phyloP scores from a whole-genome alignment of 2,888 invertebrate species.

The Scaptomyza tumidula region DNA sequence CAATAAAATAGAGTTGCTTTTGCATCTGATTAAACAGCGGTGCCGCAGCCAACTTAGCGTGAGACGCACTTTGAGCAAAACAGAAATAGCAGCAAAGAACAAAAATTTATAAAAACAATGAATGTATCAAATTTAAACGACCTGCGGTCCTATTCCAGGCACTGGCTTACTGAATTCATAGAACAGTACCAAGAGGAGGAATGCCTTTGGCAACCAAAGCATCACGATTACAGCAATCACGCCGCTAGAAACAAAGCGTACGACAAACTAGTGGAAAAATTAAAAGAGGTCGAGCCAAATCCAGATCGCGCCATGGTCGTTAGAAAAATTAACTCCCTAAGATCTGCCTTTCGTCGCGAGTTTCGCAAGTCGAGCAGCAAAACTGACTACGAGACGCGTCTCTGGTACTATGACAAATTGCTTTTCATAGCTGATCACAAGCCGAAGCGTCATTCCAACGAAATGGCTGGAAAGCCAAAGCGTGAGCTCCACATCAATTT shows the following conservation, averaged over 20 bases:
- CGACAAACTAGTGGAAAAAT: conserved; percentile 82
- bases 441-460: conserved; percentile 72
- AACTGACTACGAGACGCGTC: conserved; percentile 81
- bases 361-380: conserved; percentile 81
- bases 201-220: conserved; percentile 84
- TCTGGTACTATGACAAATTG: conserved; percentile 83
- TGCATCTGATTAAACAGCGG: conserved; percentile 2
- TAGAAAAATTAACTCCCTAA: conserved; percentile 83
- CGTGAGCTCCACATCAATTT: conserved; percentile 78
- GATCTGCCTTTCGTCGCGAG: conserved; percentile 83
- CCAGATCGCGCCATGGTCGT: conserved; percentile 84
- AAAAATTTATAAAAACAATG: conserved; percentile 32
- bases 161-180: conserved; percentile 84
- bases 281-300: conserved; percentile 83
- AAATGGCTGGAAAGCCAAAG: conserved; percentile 70
- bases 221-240: conserved; percentile 84
- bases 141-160: conserved; percentile 83
- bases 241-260: conserved; percentile 82
- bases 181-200: conserved; percentile 83
- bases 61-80: conserved; percentile 74
- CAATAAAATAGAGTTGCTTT: conserved; percentile 1
- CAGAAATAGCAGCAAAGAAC: conserved; percentile 39
- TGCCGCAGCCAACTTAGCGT: conserved; percentile 64
- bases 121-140: conserved; percentile 78
- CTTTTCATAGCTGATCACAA: conserved; percentile 83